Base-by-base conservation (phyloP, 1,140 invertebrate genomes). In the Drosophila nigrodunni region DNA sequence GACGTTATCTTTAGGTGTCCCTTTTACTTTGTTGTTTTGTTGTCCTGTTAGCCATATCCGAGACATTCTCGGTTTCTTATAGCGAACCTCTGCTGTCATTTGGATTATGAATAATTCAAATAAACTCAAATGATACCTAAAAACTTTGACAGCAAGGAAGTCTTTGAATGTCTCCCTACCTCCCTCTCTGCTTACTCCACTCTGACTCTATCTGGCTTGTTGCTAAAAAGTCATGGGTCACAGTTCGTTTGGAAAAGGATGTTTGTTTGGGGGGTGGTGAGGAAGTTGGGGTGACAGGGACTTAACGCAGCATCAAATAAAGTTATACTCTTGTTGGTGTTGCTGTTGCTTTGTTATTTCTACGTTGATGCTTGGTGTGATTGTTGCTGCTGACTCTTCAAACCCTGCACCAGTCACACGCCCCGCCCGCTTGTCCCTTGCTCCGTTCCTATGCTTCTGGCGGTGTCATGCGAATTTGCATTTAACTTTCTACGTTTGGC, bases 41-140 rank as follows among this genome's bases (percentile, higher is more conserved):
- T 74, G 58, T 54, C 62, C 21, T 37, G 46, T 30, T 30, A 2
- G 41, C 49, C 68, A 68, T 55, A 68, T 59, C 75, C 49, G 47
- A 47, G 37, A 64, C 39, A 41, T 68, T 86, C 69, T 58, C 59
- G 72, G 78, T 87, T 76, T 79, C 82, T 87, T 87, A 74, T 69
- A 62, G 64, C 60, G 80, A 75, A 70, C 64, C 71, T 85, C 47
- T 65, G 73, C 74, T 82, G 69, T 52, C 71, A 81, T 64, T 60
- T 72, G 85, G 80, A 89, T 89, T 89, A 89, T 89, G 85, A 89
- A 89, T 89, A 89, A 89, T 89, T 89, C 85, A 89, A 89, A 89
- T 89, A 89, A 89, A 89, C 85, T 78, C 85, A 79, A 89, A 89
- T 89, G 85, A 89, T 89, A 89, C 85, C 85, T 81, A 89, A 89